phyloP scores from a whole-genome alignment of 2,113 vertebrate genomes.

The Neotragus pygmaeus region DNA sequence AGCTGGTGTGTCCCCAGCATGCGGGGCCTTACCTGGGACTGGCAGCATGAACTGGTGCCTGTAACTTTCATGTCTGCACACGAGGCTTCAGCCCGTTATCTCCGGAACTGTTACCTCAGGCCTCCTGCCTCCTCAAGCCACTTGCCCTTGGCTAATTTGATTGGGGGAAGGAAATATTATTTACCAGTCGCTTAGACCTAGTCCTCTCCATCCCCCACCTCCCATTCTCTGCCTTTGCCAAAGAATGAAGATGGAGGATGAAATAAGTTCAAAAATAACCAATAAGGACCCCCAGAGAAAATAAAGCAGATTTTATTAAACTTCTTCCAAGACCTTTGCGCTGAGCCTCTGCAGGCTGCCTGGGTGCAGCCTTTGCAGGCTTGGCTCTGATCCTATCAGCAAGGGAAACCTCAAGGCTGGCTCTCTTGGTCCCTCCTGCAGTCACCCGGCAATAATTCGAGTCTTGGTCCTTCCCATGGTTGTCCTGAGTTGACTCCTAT shows the following conservation, averaged over 20 bases:
- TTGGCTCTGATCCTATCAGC: neutral
- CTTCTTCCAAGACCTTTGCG: conserved; percentile 83
- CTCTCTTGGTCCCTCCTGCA: conserved; percentile 67
- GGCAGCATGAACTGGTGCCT: neutral
- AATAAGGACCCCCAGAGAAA: conserved; percentile 83
- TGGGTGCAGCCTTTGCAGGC: neutral
- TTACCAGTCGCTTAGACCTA: neutral
- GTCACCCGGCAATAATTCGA: conserved; percentile 64
- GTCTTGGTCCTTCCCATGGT: conserved; percentile 73
- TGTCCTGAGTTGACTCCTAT: conserved; percentile 75
- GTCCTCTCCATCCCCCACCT: neutral
- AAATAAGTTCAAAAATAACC: conserved; percentile 86
- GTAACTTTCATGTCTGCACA: neutral
- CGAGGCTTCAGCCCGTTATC: neutral
- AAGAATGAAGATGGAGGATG: conserved; percentile 84
- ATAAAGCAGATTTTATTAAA: conserved; percentile 85
- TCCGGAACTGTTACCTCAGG: neutral
- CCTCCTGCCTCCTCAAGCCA: neutral
- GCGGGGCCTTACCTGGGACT: neutral
- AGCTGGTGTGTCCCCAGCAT: neutral
- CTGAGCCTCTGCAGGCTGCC: conserved; percentile 68
- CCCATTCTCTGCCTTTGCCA: conserved; percentile 78
- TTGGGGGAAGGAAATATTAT: conserved; percentile 54
- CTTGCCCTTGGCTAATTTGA: conserved; percentile 48
- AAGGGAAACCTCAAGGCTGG: neutral